phyloP scores from a whole-genome alignment of 2,888 invertebrate genomes.

The Polia nebulosa region DNA sequence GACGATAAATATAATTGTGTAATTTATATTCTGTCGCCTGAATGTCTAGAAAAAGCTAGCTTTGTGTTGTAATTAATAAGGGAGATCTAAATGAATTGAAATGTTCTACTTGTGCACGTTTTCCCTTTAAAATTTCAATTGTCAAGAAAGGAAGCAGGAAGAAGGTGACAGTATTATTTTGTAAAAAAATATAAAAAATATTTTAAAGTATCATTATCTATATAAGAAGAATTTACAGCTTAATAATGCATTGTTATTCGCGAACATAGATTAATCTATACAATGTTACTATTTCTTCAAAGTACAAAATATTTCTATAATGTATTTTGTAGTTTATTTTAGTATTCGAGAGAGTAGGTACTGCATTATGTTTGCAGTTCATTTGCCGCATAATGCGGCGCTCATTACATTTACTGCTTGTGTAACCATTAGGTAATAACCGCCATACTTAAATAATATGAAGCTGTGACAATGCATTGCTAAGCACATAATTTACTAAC shows the following conservation, averaged over 20 bases:
- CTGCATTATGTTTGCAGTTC: background rate
- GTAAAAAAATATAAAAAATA: constrained; percentile 38
- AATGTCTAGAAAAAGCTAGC: constrained; percentile 84
- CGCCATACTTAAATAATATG: background rate
- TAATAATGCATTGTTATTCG: constrained; percentile 45
- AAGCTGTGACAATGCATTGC: constrained; percentile 52
- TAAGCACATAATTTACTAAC: constrained; percentile 41
- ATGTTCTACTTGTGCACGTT: constrained; percentile 43
- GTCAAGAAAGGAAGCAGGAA: constrained; percentile 49
- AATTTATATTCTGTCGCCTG: constrained; percentile 72
- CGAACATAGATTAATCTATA: background rate
- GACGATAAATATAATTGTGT: constrained; percentile 59
- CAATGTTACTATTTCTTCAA: background rate
- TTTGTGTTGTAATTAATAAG: constrained; percentile 70
- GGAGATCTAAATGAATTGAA: constrained; percentile 46
- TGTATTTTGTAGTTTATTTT: background rate
- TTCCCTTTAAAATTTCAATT: constrained; percentile 40
- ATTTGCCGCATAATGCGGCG: constrained; percentile 16
- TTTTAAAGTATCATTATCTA: constrained; percentile 49
- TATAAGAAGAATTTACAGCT: constrained; percentile 31
- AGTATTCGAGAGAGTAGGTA: background rate
- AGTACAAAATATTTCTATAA: background rate
- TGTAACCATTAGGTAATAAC: background rate
- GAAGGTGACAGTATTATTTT: constrained; percentile 66
- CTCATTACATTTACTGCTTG: constrained; percentile 5